Conservation (phyloP, 1,140 invertebrate species). For the Hylyphantes graminicola region DNA sequence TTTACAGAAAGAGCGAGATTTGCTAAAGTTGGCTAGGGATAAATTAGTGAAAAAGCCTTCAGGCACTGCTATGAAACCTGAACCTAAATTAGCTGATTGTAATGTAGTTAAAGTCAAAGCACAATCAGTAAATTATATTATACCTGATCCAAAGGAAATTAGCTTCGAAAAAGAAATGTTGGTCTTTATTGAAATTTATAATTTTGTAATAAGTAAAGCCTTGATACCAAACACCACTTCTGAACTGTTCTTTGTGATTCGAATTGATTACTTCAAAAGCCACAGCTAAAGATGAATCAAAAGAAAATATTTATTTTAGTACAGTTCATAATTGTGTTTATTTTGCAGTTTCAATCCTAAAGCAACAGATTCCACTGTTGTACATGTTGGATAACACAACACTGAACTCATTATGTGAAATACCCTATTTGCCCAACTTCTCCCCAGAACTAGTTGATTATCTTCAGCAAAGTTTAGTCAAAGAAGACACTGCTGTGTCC, state of each 20-base stretch:
- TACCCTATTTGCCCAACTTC: constrained; percentile 70
- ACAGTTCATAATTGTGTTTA: constrained; percentile 74
- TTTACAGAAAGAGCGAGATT: constrained; percentile 42
- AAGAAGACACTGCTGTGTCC: constrained; percentile 58
- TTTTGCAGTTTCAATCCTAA: constrained; percentile 72
- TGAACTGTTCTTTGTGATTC: constrained; percentile 61
- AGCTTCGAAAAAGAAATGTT: neutral
- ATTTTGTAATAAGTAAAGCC: neutral
- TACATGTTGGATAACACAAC: constrained; percentile 71
- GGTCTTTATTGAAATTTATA: constrained; percentile 34
- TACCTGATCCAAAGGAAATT: constrained; percentile 28
- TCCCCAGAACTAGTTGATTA: constrained; percentile 68
- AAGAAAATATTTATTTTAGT: constrained; percentile 37
- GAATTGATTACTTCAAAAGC: constrained; percentile 52
- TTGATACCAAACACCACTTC: constrained; percentile 38
- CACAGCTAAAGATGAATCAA: neutral
- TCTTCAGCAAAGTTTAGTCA: constrained; percentile 65
- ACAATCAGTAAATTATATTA: neutral
- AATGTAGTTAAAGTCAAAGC: neutral
- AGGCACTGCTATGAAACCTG: neutral
- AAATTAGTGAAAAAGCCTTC: neutral
- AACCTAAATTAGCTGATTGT: neutral
- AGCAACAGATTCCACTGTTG: constrained; percentile 69
- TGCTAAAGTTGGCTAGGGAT: constrained; percentile 20
- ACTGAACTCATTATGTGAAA: constrained; percentile 72